Percentiles rank a stretch among this genome's conserved stretches.
Evolutionary conservation across 2,888 invertebrate genomes (phyloP).

Genomic region (Salticus scenicus): DNA sequence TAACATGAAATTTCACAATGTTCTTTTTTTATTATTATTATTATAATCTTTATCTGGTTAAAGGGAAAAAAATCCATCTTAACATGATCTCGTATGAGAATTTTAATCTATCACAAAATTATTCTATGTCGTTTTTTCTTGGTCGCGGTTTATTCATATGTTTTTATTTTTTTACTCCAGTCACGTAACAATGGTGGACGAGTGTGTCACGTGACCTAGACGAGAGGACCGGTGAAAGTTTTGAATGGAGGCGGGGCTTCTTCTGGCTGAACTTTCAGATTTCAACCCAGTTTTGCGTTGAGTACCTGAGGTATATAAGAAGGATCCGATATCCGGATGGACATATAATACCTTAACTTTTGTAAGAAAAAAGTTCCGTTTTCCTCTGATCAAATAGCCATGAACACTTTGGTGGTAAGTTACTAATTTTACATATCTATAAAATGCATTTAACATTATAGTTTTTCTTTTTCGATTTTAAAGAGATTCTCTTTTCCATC

Average conservation of each 20-base stretch:
- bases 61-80: no score
- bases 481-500: no score
- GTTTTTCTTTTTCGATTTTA: no score
- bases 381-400: not conserved
- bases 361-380: not conserved
- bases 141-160: not conserved
- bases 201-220: not conserved
- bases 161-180: not conserved
- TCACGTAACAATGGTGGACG: conserved; percentile 15
- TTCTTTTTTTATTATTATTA: no score
- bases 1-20: no score
- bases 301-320: not conserved
- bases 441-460: no score
- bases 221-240: conserved; percentile 13
- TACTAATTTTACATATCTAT: no score
- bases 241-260: not conserved
- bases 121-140: conserved; percentile 9
- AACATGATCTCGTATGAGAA: no score
- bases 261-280: not conserved
- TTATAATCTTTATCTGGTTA: no score
- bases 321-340: not conserved
- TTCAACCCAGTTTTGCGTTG: not conserved
- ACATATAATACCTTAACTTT: not conserved
- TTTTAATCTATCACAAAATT: not conserved
- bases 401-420: conserved; percentile 6